These are phyloP conservation scores for Phymorhynchus buccinoides DNA, from an alignment of 1,140 invertebrate genomes.

Conservation along the genomic window DNA sequence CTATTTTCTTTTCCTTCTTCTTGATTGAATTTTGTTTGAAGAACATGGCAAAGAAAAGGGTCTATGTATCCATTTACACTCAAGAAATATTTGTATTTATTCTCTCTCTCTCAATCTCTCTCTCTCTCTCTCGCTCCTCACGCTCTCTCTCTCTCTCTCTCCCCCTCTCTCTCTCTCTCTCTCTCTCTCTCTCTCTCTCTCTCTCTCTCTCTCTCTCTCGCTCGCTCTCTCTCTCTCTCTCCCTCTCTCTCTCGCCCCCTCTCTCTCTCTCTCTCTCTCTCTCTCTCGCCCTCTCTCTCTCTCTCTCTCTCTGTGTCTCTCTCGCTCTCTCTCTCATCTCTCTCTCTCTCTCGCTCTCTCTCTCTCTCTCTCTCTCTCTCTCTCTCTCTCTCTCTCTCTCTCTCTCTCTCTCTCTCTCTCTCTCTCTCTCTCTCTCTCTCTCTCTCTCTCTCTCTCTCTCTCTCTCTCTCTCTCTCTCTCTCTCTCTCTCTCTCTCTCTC, in stretches of 20 bases:
- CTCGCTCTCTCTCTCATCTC: not conserved
- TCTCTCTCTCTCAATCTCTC: no score
- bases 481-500: not conserved
- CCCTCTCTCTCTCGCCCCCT: not conserved
- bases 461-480: not conserved
- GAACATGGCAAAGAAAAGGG: no score
- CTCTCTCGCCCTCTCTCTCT: not conserved
- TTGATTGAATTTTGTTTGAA: no score
- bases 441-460: not conserved
- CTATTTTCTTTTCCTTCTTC: no score
- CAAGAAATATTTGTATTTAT: no score
- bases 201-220: not conserved
- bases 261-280: not conserved
- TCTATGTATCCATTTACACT: no score
- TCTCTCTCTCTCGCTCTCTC: not conserved
- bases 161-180: not conserved
- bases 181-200: not conserved
- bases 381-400: not conserved
- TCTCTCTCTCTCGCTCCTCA: no score
- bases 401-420: no score
- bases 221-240: no score
- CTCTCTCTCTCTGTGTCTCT: not conserved
- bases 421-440: not conserved
- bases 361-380: not conserved
- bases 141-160: no score